Evolutionary conservation across 2,113 vertebrate species (phyloP).

Genomic region (Raja brachyura): DNA sequence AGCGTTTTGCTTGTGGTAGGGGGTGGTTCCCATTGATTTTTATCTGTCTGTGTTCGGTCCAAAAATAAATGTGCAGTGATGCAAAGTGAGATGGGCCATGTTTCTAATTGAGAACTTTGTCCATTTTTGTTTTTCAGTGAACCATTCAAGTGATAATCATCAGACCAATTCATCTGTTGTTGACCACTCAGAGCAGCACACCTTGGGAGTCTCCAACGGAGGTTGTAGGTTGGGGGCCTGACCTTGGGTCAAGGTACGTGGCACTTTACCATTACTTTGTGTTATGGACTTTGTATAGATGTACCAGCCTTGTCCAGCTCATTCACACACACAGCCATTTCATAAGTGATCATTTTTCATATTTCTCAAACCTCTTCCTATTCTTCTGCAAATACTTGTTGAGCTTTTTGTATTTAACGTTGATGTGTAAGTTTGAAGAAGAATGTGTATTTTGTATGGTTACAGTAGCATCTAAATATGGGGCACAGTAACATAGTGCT

Average conservation of each 20-base stretch:
- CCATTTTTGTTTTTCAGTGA: neutral
- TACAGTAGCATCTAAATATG: no score
- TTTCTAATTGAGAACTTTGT: constrained; percentile 9
- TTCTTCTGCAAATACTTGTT: neutral
- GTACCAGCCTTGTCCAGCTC: neutral
- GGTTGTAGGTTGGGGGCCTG: constrained; percentile 4
- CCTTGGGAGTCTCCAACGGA: constrained; percentile 16
- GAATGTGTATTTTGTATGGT: no score
- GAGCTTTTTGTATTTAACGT: neutral
- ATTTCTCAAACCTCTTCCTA: neutral
- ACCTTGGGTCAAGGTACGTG: constrained; percentile 9
- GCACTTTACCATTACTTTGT: neutral
- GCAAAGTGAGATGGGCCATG: neutral
- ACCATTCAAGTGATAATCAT: neutral
- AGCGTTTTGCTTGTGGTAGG: neutral
- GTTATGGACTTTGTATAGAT: neutral
- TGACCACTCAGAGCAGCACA: neutral
- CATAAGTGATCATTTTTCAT: neutral
- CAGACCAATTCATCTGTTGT: constrained; percentile 7
- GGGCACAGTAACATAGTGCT: no score
- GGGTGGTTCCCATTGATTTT: neutral
- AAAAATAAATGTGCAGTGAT: neutral
- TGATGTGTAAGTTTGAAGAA: no score
- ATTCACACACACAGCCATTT: neutral
- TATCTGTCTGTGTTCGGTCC: neutral